phyloP scores from a whole-genome alignment of 2,888 invertebrate genomes.

The Sinelater perroti region DNA sequence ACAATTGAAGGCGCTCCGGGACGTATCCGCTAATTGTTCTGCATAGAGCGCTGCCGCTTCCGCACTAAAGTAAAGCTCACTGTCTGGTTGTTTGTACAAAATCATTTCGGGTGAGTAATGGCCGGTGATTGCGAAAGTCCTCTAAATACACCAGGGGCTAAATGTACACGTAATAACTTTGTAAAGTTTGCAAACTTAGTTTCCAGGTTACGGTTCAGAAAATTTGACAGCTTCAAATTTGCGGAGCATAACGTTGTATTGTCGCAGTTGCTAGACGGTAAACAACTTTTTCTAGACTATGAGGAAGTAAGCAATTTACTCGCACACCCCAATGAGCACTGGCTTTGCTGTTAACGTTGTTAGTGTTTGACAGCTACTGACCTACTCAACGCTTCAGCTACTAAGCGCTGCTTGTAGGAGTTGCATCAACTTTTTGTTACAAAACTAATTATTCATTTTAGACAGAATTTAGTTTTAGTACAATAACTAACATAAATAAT shows the following conservation, averaged over 20 bases:
- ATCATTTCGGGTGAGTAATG: constrained; percentile 25
- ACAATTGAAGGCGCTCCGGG: neutral
- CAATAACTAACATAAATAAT: too few relatives aligned
- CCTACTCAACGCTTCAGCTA: too few relatives aligned
- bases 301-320: neutral
- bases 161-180: constrained; percentile 37
- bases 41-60: too few relatives aligned
- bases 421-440: too few relatives aligned
- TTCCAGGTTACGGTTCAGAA: constrained; percentile 29
- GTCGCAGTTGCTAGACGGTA: constrained; percentile 20
- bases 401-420: too few relatives aligned
- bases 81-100: constrained; percentile 13
- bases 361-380: too few relatives aligned
- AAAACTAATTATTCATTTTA: too few relatives aligned
- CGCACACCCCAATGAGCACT: too few relatives aligned
- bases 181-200: constrained; percentile 34
- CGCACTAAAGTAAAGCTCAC: neutral
- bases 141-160: constrained; percentile 31
- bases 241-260: constrained; percentile 24
- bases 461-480: too few relatives aligned
- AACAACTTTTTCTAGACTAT: constrained; percentile 16
- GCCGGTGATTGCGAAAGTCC: constrained; percentile 29
- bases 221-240: constrained; percentile 32
- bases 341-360: too few relatives aligned
- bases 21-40: too few relatives aligned